Evolutionary conservation across 1,140 invertebrate genomes (phyloP), one percentile per base, ranked within the genome.

Genomic region (Lethrus apterus): DNA sequence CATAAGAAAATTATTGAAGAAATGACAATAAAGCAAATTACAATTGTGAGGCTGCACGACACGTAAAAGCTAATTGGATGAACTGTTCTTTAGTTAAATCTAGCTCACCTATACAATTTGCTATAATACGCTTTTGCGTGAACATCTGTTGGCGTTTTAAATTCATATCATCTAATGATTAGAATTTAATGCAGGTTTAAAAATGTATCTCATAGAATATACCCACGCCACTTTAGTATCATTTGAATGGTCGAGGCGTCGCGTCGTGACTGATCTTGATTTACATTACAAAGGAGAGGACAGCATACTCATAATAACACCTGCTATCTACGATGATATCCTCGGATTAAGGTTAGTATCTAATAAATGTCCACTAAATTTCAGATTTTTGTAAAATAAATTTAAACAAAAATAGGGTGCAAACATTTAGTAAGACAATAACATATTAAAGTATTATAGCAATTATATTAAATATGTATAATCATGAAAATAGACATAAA

Each of bases 231-330:
- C 32, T 34, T 34, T 10, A 17, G 14, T 14, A 13, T n/a, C 11
- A 40, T 40, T 21, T 40, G 36, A 40, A 40, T 40, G 18, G 18
- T 13, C 32, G 32, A 34, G n/a, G 32, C 13, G 24, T 40, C 36
- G 36, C 24, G 36, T 14, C 36, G n/a, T n/a, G n/a, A n/a, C 24
- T 11, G 19, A 40, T 40, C 36, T 21, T 21, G 18, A 40, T 40
- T 40, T 40, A 40, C 36, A 40, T 40, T 21, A 40, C 24, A 40
- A 40, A 21, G 17, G 18, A 21, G 8, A 24, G 36, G 36, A 40
- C 36, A 36, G 18, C 24, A 40, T 17, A 17, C 14, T n/a, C 14
- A 34, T 40, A 20, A 18, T 5, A 40, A 40, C 36, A 40, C 36
- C 36, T 40, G 36, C 36, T 24, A 40, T 40, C 15, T n/a, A 14